Conservation (phyloP, 2,888 invertebrate genomes). For the Pocota personata region DNA sequence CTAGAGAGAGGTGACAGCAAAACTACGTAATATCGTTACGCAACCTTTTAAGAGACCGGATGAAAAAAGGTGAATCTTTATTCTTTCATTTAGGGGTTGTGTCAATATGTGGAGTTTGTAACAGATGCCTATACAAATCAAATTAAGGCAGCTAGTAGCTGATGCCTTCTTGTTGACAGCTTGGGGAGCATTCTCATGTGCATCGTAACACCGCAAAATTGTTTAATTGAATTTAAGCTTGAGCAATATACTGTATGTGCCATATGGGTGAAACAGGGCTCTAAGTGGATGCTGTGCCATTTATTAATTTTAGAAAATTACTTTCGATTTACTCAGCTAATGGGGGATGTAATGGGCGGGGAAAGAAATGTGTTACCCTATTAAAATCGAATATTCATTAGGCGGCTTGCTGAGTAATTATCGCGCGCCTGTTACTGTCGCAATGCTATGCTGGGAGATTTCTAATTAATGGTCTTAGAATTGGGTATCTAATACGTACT, state of each 20-base stretch:
- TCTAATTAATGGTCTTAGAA: background rate
- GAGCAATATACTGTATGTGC: background rate
- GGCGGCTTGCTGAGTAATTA: background rate
- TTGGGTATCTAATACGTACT: no score
- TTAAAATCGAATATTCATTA: background rate
- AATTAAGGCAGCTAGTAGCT: background rate
- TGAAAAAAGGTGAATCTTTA: background rate
- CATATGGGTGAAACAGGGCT: background rate
- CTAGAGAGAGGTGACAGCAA: background rate
- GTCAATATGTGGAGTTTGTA: background rate
- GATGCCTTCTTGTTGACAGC: background rate
- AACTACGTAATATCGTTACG: constrained; percentile 34
- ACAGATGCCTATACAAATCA: background rate
- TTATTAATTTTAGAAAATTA: background rate
- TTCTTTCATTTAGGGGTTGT: background rate
- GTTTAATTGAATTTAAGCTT: background rate
- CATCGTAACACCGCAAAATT: background rate
- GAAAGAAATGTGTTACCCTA: background rate
- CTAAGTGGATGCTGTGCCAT: background rate
- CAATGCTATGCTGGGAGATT: background rate
- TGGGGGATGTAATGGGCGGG: background rate
- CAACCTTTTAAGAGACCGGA: constrained; percentile 36
- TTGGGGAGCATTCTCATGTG: background rate
- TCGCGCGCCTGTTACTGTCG: background rate
- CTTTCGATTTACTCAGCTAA: background rate